Percentiles rank a stretch among this genome's conserved stretches.
phyloP scores from a whole-genome alignment of 2,888 invertebrate genomes.

The Netelia inedita region DNA sequence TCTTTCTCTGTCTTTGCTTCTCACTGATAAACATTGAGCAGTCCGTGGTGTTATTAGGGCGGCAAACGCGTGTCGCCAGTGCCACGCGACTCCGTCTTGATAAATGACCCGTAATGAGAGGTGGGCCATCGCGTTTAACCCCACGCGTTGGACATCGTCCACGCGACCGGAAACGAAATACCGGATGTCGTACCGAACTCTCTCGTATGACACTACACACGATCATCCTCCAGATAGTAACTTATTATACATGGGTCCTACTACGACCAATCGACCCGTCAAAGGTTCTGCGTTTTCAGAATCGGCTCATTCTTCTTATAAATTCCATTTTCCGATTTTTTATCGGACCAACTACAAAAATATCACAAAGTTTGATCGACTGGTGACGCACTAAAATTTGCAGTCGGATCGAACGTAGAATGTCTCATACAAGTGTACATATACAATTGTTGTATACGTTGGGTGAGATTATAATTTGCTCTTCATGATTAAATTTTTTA shows the following conservation, averaged over 20 bases:
- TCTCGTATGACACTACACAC: constrained; percentile 57
- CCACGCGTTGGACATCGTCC: constrained; percentile 66
- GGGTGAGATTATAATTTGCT: too few relatives aligned
- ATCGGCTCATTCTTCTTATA: too few relatives aligned
- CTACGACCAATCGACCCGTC: neutral
- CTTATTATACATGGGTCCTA: neutral
- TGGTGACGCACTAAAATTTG: too few relatives aligned
- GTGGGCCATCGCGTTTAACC: constrained; percentile 69
- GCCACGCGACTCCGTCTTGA: constrained; percentile 73
- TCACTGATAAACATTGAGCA: constrained; percentile 61
- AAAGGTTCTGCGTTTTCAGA: too few relatives aligned
- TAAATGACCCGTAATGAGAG: constrained; percentile 73
- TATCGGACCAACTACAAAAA: too few relatives aligned
- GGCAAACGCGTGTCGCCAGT: constrained; percentile 54
- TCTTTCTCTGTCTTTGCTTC: constrained; percentile 40
- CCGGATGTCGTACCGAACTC: constrained; percentile 56
- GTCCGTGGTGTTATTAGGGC: constrained; percentile 55
- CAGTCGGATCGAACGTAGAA: too few relatives aligned
- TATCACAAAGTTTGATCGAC: too few relatives aligned
- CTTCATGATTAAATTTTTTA: neutral
- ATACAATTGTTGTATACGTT: too few relatives aligned
- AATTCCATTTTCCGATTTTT: too few relatives aligned
- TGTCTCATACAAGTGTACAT: too few relatives aligned
- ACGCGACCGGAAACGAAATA: constrained; percentile 74
- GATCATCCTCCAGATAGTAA: constrained; percentile 43